Base-by-base conservation (phyloP, 30 jellyfish, hydroid and myxozoan species). In the Aurelia aurita region DNA sequence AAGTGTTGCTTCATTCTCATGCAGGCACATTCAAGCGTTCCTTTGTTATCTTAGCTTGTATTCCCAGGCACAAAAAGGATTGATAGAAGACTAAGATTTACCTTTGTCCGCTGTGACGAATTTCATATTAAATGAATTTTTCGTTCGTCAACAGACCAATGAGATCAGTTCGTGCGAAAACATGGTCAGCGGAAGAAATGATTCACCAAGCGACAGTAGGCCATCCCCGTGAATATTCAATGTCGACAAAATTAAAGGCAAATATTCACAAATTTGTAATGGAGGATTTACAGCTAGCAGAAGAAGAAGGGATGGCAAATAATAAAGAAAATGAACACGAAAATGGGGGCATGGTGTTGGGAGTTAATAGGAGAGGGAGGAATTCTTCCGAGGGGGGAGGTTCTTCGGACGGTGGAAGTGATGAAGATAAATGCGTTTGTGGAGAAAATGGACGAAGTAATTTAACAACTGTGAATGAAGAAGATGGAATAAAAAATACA, bases 211-310 rank as follows among this genome's bases (percentile, higher is more conserved):
- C 95, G 6, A 77, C 94, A 5, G 31, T 70, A 15, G 98, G 98
- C 7, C 98, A 91, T 49, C 98, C 98, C 14, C 64, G 98, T 9
- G 88, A 82, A 21, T 73, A 82, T 23, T 82, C 86, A 16, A 91
- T 91, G 98, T 91, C 98, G 12, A 74, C 84, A 19, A 91, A 79
- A 83, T 81, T 91, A 3, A 91, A 86, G 59, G 74, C 67, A 13
- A 91, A 80, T 71, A 91, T 91, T 21, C 91, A 78, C 29, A 85
- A 88, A 65, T 91, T 62, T 55, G 51, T 91, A 13, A 54, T 86
- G 69, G 94, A 85, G 53, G 94, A 91, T 19, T 47, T 84, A 21
- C 5, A 2, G 74, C 13, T 70, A 29, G 45, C 46, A 2, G 84
- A 12, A 27, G 53, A 57, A 21, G 87, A 45, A 4, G 25, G 57